These are phyloP conservation scores for Hystrix brachyura DNA, from an alignment of 2,113 vertebrate species.

Conservation along the genomic window DNA sequence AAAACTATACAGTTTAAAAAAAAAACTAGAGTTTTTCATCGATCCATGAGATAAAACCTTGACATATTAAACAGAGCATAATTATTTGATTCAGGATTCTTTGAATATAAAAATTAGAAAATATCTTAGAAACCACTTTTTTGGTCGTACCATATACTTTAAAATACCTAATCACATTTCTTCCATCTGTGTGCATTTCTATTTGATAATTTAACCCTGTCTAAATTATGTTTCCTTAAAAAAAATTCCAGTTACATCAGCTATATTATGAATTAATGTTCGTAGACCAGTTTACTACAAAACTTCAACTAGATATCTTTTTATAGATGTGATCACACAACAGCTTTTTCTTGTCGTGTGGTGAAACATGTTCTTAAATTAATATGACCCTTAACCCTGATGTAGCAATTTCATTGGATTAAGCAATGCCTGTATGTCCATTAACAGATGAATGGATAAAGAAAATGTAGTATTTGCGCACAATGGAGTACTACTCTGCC, in stretches of 20 bases:
- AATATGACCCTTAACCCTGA: background rate
- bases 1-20: background rate
- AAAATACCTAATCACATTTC: constrained; percentile 14
- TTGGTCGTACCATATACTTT: constrained; percentile 24
- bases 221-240: constrained; percentile 31
- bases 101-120: constrained; percentile 1
- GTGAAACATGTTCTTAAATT: constrained; percentile 40
- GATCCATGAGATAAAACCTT: background rate
- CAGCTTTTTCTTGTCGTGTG: background rate
- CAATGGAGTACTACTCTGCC: background rate
- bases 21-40: background rate
- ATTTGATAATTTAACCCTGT: constrained; percentile 30
- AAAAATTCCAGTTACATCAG: background rate
- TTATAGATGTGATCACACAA: constrained; percentile 15
- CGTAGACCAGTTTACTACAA: constrained; percentile 25
- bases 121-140: constrained; percentile 42
- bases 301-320: constrained; percentile 26
- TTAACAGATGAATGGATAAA: background rate
- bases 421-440: background rate
- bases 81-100: background rate
- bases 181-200: background rate
- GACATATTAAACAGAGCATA: background rate
- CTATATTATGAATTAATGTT: constrained; percentile 35
- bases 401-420: background rate
- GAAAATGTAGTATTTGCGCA: background rate